These are phyloP conservation scores for Tetheella fluctuosa DNA, from an alignment of 2,888 invertebrate species.

Conservation along the genomic window DNA sequence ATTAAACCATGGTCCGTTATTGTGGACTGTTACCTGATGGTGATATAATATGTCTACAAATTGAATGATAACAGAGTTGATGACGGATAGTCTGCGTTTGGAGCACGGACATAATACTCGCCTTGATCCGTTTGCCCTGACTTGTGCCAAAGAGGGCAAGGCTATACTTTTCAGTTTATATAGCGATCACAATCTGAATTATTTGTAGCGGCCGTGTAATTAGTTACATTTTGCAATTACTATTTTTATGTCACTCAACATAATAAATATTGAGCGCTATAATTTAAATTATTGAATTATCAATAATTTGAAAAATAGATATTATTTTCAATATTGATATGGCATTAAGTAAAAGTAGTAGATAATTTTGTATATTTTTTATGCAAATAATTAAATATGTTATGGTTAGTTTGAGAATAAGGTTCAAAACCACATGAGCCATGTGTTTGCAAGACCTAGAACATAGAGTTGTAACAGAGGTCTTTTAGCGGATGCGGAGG, in stretches of 20 bases:
- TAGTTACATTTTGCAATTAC: slow-evolving; percentile 49
- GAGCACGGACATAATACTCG: slow-evolving; percentile 44
- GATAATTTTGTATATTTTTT: no score
- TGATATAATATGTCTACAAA: slow-evolving; percentile 22
- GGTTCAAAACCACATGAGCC: no score
- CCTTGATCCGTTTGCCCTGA: slow-evolving; percentile 70
- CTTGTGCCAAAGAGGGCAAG: slow-evolving; percentile 68
- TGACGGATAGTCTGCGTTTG: slow-evolving; percentile 46
- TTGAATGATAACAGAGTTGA: slow-evolving; percentile 37
- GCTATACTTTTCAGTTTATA: slow-evolving; percentile 68
- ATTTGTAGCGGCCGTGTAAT: slow-evolving; percentile 50
- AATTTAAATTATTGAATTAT: not conserved
- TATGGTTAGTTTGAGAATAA: no score
- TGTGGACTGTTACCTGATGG: not conserved
- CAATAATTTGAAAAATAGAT: no score
- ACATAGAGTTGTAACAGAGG: no score
- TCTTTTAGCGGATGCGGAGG: no score
- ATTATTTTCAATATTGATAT: no score
- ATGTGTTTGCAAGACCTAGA: no score
- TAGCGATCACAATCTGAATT: slow-evolving; percentile 61
- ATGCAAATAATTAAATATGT: no score
- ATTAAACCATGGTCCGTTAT: not conserved
- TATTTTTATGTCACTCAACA: slow-evolving; percentile 18
- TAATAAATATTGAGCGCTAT: not conserved
- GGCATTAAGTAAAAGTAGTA: no score